These are phyloP conservation scores for Asobara japonica DNA, from an alignment of 1,140 invertebrate species.

Conservation along the genomic window DNA sequence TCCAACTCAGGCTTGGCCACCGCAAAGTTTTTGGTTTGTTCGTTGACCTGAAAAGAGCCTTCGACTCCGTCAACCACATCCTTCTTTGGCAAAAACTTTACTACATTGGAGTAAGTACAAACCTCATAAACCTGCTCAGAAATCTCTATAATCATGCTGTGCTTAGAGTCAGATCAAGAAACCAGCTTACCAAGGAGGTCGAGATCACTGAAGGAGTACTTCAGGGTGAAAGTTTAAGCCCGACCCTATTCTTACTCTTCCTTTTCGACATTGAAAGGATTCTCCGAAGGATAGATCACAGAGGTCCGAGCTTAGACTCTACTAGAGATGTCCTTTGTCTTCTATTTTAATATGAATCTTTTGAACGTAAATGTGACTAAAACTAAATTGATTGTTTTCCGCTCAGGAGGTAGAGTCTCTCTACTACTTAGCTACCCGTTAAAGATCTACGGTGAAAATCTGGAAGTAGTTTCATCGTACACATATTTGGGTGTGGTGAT, in stretches of 20 bases:
- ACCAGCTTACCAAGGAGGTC: neutral
- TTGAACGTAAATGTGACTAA: conserved; percentile 39
- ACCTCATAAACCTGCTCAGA: neutral
- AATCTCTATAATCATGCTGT: neutral
- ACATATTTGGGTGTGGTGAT: conserved; percentile 4
- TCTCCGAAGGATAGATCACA: conserved; percentile 23
- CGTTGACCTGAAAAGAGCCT: conserved; percentile 25
- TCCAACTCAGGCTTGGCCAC: conserved; percentile 3
- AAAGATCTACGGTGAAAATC: too few species aligned
- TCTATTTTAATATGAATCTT: conserved; percentile 35
- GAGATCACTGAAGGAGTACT: conserved; percentile 30
- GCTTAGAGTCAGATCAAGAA: neutral
- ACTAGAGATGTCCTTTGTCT: conserved; percentile 31
- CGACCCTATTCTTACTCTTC: conserved; percentile 34
- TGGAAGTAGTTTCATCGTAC: neutral
- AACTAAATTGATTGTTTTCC: conserved; percentile 41
- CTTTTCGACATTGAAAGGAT: conserved; percentile 35
- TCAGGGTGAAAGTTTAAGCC: conserved; percentile 34
- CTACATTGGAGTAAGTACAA: neutral
- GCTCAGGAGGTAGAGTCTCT: conserved; percentile 26
- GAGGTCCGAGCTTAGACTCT: conserved; percentile 23
- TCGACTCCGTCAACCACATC: conserved; percentile 23
- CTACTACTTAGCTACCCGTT: too few species aligned
- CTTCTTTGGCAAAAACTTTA: conserved; percentile 21
- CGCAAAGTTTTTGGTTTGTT: conserved; percentile 22